Conservation (phyloP, 2,797 vertebrate species). For the Nyctalus aviator region DNA sequence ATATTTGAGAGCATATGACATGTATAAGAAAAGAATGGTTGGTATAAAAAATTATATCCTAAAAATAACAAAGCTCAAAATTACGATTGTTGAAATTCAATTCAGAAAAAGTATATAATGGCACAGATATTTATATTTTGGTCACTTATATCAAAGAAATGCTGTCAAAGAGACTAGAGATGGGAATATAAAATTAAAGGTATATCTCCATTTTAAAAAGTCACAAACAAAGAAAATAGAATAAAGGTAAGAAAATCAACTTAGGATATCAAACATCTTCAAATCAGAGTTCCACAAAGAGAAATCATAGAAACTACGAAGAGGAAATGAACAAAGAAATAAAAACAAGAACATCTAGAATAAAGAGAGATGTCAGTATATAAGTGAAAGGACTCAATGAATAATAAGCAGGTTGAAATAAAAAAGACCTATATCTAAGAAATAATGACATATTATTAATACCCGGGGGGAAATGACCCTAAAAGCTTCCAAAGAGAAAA, state of each 20-base stretch:
- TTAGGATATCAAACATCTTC: neutral
- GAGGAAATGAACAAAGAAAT: constrained; percentile 14
- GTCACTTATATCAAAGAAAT: neutral
- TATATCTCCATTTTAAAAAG: neutral
- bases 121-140: neutral
- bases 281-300: neutral
- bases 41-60: neutral
- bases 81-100: neutral
- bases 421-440: neutral
- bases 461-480: neutral
- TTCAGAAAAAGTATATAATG: neutral
- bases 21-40: neutral
- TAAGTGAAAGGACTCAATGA: neutral
- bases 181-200: neutral
- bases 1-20: neutral
- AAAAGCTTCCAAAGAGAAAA: neutral
- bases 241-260: neutral
- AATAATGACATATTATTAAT: constrained; percentile 16
- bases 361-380: neutral
- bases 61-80: constrained; percentile 21
- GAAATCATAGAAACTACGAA: neutral
- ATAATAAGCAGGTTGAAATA: neutral
- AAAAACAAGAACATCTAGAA: neutral
- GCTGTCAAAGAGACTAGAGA: neutral
- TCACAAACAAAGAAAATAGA: neutral